Evolutionary conservation across 35 echinoderm and acorn worm species (phyloP).

Genomic region (Anneissia japonica): DNA sequence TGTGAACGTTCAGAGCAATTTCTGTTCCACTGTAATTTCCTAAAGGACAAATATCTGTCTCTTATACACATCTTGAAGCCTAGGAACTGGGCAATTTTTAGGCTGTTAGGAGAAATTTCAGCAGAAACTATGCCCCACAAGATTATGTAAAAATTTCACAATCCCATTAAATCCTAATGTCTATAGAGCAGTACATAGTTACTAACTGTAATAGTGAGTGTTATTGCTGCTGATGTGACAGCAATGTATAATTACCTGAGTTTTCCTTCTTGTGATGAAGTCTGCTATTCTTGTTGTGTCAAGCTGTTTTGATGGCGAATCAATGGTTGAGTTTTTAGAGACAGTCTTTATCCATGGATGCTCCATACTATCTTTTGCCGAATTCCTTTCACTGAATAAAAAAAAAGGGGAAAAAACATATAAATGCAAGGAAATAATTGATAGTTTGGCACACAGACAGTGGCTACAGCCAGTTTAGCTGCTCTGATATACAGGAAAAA

Average conservation of each 20-base stretch:
- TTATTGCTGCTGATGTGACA: neutral
- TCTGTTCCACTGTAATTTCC: too few relatives aligned
- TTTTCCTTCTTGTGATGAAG: slow-evolving; percentile 71
- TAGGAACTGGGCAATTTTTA: too few relatives aligned
- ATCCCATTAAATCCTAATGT: too few relatives aligned
- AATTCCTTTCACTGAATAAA: slow-evolving; percentile 22
- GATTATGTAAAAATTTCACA: too few relatives aligned
- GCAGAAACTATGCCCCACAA: too few relatives aligned
- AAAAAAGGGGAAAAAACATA: neutral
- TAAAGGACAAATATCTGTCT: too few relatives aligned
- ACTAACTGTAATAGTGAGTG: neutral
- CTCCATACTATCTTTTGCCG: slow-evolving; percentile 21
- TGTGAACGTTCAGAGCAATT: too few relatives aligned
- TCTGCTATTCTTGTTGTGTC: slow-evolving; percentile 47
- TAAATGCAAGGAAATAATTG: neutral
- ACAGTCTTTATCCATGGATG: slow-evolving; percentile 43
- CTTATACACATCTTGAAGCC: too few relatives aligned
- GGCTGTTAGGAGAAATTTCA: too few relatives aligned
- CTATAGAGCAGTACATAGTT: too few relatives aligned
- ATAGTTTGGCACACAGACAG: neutral
- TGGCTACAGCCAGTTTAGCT: neutral
- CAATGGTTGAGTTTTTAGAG: slow-evolving; percentile 2
- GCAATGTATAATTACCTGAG: slow-evolving; percentile 35
- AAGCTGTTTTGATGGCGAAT: neutral
- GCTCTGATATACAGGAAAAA: neutral